phyloP scores from a whole-genome alignment of 64 coral and sea anemone species.

The Astreopora myriophthalma region DNA sequence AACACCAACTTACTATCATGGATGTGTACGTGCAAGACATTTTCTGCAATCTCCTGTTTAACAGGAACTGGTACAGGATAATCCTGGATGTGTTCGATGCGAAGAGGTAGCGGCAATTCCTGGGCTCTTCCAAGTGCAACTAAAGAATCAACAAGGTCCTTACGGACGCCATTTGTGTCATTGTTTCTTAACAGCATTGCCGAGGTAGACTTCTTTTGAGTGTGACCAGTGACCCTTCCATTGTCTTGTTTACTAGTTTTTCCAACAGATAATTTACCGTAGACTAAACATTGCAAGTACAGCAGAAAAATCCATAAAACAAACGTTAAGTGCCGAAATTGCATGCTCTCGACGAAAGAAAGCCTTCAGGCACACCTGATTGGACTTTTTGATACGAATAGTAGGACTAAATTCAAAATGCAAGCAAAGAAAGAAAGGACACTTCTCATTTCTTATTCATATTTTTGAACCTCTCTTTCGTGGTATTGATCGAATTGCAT shows the following conservation, averaged over 20 bases:
- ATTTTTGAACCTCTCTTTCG: neutral
- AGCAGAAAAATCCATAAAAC: neutral
- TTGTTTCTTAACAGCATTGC: neutral
- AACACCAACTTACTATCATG: constrained; percentile 21
- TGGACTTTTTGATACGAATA: neutral
- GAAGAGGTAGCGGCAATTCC: neutral
- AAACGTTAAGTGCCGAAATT: neutral
- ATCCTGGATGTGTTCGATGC: constrained; percentile 9
- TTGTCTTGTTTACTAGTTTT: neutral
- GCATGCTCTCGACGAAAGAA: neutral
- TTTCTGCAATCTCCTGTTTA: neutral
- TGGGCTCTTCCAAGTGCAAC: neutral
- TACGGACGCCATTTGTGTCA: neutral
- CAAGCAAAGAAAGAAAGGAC: neutral
- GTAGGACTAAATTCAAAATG: neutral
- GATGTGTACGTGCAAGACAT: constrained; percentile 31
- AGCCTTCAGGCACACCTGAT: neutral
- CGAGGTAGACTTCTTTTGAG: neutral
- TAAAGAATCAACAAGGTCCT: neutral
- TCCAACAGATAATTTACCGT: neutral
- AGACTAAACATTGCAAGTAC: neutral
- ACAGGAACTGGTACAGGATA: constrained; percentile 11
- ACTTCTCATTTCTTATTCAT: constrained; percentile 9
- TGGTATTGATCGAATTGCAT: neutral
- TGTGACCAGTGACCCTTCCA: neutral